Evolutionary conservation across 2,113 vertebrate genomes (phyloP), one percentile per base, ranked within the genome.

Genomic region (Epinephelus lanceolatus): DNA sequence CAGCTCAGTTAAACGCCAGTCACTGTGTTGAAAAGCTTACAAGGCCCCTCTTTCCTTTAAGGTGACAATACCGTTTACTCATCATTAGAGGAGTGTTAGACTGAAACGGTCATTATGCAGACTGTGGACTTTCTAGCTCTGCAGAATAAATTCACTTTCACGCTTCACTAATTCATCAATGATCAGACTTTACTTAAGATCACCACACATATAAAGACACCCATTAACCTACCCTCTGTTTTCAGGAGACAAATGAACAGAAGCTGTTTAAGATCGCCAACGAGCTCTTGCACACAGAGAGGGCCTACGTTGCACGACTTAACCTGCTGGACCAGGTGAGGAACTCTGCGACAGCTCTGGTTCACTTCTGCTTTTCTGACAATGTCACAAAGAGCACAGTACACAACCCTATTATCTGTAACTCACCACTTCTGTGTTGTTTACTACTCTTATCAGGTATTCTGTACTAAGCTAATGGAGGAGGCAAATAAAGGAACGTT

Each of bases 251-350:
- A 45, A 96, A 99, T 7, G 97, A 99, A 51, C 94, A 99, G 94
- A 99, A 99, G 93, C 95, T 97, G 67, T 97, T 97, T 85, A 99
- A 99, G 86, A 99, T 99, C 85, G 98, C 97, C 86, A 99, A 82
- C 57, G 98, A 99, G 90, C 98, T 99, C 86, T 92, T 99, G 87
- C 96, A 97, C 67, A 99, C 98, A 7, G 98, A 99, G 93, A 97
- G 97, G 93, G 97, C 97, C 52, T 99, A 99, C 0, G 98, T 99
- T 21, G 94, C 94, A 25, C 91, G 97, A 59, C 96, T 99, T 15
- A 95, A 97, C 90, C 97, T 99, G 83, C 95, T 99, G 92, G 94
- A 95, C 77, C 91, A 96, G 94, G 96, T 95, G 78, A 94, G 92
- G 81, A 68, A 69, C 40, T 73, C 10, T 0, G 19, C 8, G 3